Evolutionary conservation across 2,888 invertebrate species (phyloP).

Genomic region (Drepana falcataria): DNA sequence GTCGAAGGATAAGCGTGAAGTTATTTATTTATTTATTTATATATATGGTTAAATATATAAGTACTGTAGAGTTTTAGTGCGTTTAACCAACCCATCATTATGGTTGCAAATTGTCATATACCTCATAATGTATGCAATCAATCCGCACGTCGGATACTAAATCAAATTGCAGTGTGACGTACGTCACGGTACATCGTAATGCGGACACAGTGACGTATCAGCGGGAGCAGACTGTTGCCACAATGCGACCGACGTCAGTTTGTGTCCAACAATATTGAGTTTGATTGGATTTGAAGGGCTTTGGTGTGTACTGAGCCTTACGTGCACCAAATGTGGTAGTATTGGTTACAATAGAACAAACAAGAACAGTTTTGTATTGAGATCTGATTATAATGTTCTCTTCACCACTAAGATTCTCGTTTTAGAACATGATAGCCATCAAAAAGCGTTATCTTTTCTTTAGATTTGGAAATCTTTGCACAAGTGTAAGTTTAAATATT

Average conservation of each 20-base stretch:
- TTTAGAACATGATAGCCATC: too few relatives aligned
- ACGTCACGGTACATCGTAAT: conserved; percentile 28
- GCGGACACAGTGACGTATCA: conserved; percentile 36
- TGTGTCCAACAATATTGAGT: conserved; percentile 4
- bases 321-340: not conserved
- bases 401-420: too few relatives aligned
- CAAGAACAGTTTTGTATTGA: too few relatives aligned
- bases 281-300: not conserved
- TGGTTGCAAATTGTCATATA: conserved; percentile 2
- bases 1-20: too few relatives aligned
- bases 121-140: conserved; percentile 11
- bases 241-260: conserved; percentile 17
- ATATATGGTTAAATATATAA: too few relatives aligned
- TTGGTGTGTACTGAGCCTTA: not conserved
- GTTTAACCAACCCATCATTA: too few relatives aligned
- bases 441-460: too few relatives aligned
- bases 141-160: conserved; percentile 26
- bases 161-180: conserved; percentile 37
- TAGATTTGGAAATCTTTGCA: too few relatives aligned
- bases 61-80: too few relatives aligned
- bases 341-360: not conserved
- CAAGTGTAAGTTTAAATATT: too few relatives aligned
- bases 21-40: too few relatives aligned
- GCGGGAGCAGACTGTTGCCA: conserved; percentile 23
- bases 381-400: too few relatives aligned